phyloP scores from a whole-genome alignment of 2,797 vertebrate genomes.

The Diplodus sargus region DNA sequence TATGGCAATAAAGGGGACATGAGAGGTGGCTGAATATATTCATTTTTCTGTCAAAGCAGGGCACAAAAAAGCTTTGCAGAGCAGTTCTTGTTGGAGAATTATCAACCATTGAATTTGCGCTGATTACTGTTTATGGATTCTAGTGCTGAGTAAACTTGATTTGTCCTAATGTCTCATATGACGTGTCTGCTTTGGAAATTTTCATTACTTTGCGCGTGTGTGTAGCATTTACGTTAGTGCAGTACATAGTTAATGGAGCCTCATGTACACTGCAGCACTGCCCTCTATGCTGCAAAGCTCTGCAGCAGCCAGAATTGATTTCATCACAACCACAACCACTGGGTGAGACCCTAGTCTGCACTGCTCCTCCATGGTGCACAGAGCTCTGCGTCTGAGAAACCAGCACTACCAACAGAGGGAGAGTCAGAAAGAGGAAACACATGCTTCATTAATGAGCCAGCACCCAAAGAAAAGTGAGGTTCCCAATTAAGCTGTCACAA shows the following conservation, averaged over 20 bases:
- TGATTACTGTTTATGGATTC: slow-evolving; percentile 50
- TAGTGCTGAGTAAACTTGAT: slow-evolving; percentile 53
- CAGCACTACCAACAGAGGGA: slow-evolving; percentile 46
- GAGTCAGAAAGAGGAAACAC: slow-evolving; percentile 18
- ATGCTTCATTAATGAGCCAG: slow-evolving; percentile 56
- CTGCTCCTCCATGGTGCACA: slow-evolving; percentile 34
- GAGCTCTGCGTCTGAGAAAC: slow-evolving; percentile 52
- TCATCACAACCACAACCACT: slow-evolving; percentile 58
- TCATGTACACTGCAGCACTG: slow-evolving; percentile 61
- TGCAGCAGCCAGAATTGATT: slow-evolving; percentile 73
- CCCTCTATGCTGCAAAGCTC: slow-evolving; percentile 67
- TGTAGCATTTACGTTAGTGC: slow-evolving; percentile 28
- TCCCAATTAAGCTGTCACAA: slow-evolving; percentile 54
- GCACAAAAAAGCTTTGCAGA: slow-evolving; percentile 53
- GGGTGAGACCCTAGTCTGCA: slow-evolving; percentile 52
- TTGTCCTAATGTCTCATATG: slow-evolving; percentile 32
- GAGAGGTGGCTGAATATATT: slow-evolving; percentile 37
- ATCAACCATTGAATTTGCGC: slow-evolving; percentile 50
- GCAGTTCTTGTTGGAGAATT: slow-evolving; percentile 51
- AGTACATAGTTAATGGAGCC: slow-evolving; percentile 34
- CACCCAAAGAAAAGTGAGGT: slow-evolving; percentile 35
- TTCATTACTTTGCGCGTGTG: slow-evolving; percentile 4
- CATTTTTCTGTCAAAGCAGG: slow-evolving; percentile 60
- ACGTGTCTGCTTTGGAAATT: slow-evolving; percentile 12
- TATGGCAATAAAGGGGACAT: slow-evolving; percentile 53